Conservation (phyloP, 1,140 invertebrate genomes). For the Neodiprion virginianus region DNA sequence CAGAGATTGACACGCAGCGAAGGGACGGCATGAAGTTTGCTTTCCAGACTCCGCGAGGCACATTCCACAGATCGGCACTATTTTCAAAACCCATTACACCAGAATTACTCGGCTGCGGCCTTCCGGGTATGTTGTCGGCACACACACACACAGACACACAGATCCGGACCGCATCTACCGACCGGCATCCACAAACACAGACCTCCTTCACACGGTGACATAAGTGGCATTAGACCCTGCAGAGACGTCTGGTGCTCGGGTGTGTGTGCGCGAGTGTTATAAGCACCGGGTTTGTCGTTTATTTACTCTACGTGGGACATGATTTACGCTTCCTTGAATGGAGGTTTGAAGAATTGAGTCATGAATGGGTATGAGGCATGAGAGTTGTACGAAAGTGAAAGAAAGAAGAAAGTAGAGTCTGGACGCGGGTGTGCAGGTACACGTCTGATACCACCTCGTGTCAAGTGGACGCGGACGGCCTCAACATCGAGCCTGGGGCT, state of each 20-base stretch:
- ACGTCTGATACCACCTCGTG: neutral
- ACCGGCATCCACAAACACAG: too few species aligned
- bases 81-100: neutral
- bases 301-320: conserved; percentile 5
- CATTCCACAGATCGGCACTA: neutral
- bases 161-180: too few species aligned
- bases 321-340: conserved; percentile 7
- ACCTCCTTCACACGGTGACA: too few species aligned
- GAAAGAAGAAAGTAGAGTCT: conserved; percentile 5
- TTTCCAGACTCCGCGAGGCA: neutral
- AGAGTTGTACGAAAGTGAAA: conserved; percentile 7
- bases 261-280: neutral
- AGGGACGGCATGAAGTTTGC: neutral
- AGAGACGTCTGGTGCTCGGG: too few species aligned
- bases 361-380: conserved; percentile 7
- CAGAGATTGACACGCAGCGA: neutral
- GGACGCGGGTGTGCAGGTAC: neutral
- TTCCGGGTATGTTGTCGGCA: conserved; percentile 82
- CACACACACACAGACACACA: conserved; percentile 85
- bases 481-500: neutral
- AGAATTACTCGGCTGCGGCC: conserved; percentile 54
- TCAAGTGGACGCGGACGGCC: neutral
- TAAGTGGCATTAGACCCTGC: too few species aligned
- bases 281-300: neutral
- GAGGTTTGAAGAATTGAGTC: conserved; percentile 1